A percentile compares a stretch with the other conserved stretches of the same genome.
Conservation (phyloP, 2,113 vertebrate genomes). For the Noctilio leporinus region DNA sequence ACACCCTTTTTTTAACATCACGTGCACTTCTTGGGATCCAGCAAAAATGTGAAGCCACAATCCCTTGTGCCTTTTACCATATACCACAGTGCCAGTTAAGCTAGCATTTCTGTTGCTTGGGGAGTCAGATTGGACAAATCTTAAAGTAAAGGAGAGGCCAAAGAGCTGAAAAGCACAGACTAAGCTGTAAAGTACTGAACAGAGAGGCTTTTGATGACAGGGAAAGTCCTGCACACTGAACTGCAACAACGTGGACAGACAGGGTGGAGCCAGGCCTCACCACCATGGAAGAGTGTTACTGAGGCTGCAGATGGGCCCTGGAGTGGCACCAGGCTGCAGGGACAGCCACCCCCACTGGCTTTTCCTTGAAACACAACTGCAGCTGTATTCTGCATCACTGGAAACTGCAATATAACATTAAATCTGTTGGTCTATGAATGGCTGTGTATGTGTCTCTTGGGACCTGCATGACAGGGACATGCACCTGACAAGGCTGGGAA, state of each 20-base stretch:
- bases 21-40: conserved; percentile 3
- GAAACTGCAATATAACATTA: conserved; percentile 64
- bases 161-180: neutral
- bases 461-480: neutral
- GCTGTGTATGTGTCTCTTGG: conserved; percentile 19
- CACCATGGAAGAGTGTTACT: neutral
- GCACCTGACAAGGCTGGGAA: neutral
- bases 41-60: conserved; percentile 39
- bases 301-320: neutral
- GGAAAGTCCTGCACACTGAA: neutral
- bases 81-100: conserved; percentile 65
- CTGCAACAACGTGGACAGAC: neutral
- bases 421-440: conserved; percentile 58
- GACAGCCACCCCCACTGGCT: conserved; percentile 32
- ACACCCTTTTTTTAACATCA: conserved; percentile 3
- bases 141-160: neutral
- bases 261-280: neutral
- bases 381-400: conserved; percentile 63
- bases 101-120: conserved; percentile 24
- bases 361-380: conserved; percentile 54
- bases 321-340: conserved; percentile 9
- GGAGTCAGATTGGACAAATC: conserved; percentile 19
- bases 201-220: neutral
- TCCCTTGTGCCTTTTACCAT: conserved; percentile 66
- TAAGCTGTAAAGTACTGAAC: neutral